Evolutionary conservation across 2,888 invertebrate species (phyloP).

Genomic region (Escarpia spicata): DNA sequence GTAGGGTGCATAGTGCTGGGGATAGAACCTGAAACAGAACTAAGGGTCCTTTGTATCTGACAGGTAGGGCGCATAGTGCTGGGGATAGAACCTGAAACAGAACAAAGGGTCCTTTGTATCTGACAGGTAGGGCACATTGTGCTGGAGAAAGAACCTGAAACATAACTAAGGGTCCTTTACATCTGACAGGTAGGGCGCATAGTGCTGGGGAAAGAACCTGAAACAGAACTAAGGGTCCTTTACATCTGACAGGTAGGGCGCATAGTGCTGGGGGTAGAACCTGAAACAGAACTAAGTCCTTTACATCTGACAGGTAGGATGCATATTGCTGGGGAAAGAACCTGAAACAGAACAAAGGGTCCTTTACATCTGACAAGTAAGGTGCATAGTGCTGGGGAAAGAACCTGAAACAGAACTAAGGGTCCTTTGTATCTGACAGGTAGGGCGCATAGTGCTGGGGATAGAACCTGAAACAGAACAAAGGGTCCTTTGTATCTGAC

Average conservation of each 20-base stretch:
- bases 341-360: slow-evolving; percentile 49
- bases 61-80: slow-evolving; percentile 96
- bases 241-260: too few species aligned
- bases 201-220: slow-evolving; percentile 89
- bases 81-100: slow-evolving; percentile 77
- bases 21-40: too few species aligned
- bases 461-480: slow-evolving; percentile 71
- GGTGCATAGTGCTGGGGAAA: too few species aligned
- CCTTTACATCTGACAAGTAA: background rate
- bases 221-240: background rate
- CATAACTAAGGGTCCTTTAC: slow-evolving; percentile 71
- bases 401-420: too few species aligned
- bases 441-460: slow-evolving; percentile 97
- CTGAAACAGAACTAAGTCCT: slow-evolving; percentile 64
- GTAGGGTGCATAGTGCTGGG: too few species aligned
- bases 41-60: slow-evolving; percentile 82
- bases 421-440: slow-evolving; percentile 88
- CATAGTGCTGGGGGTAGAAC: too few species aligned
- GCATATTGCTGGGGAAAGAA: slow-evolving; percentile 95
- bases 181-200: slow-evolving; percentile 95
- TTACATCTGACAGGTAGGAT: slow-evolving; percentile 93
- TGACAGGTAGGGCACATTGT: too few species aligned
- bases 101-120: background rate
- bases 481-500: background rate
- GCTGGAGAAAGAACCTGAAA: too few species aligned